Evolutionary conservation across 2,797 vertebrate genomes (phyloP).

Genomic region (Gouania willdenowi): DNA sequence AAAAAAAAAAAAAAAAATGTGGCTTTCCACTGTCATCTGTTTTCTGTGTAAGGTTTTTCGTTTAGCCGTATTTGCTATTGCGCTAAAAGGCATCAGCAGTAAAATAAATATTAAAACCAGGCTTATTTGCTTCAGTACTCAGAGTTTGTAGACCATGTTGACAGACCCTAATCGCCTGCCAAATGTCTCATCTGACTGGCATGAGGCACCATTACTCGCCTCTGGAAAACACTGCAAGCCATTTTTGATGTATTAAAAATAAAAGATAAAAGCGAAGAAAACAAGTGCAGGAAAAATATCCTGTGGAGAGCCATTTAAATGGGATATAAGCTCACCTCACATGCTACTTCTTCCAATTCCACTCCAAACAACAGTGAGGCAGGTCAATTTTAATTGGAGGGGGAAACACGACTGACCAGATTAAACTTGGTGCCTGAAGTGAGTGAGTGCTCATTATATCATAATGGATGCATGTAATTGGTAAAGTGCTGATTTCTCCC

Average conservation of each 20-base stretch:
- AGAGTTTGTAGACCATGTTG: constrained; percentile 46
- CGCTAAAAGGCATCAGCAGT: constrained; percentile 34
- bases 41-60: neutral
- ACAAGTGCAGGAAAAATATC: constrained; percentile 31
- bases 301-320: constrained; percentile 50
- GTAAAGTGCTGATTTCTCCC: constrained; percentile 56
- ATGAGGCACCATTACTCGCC: constrained; percentile 29
- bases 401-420: constrained; percentile 41
- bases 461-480: constrained; percentile 67
- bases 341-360: constrained; percentile 48
- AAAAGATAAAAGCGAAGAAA: constrained; percentile 40
- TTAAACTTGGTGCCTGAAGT: constrained; percentile 34
- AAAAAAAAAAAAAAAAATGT: too few relatives aligned
- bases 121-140: constrained; percentile 31
- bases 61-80: constrained; percentile 21
- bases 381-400: constrained; percentile 64
- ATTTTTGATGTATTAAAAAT: constrained; percentile 55
- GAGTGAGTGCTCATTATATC: constrained; percentile 48
- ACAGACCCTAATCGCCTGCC: constrained; percentile 41
- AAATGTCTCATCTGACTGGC: constrained; percentile 55
- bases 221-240: constrained; percentile 40
- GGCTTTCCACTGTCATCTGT: neutral
- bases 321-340: constrained; percentile 61
- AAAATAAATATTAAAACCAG: constrained; percentile 34
- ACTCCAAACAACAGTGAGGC: constrained; percentile 59